Evolutionary conservation across 2,113 vertebrate species (phyloP).

Genomic region (Austrofundulus limnaeus): DNA sequence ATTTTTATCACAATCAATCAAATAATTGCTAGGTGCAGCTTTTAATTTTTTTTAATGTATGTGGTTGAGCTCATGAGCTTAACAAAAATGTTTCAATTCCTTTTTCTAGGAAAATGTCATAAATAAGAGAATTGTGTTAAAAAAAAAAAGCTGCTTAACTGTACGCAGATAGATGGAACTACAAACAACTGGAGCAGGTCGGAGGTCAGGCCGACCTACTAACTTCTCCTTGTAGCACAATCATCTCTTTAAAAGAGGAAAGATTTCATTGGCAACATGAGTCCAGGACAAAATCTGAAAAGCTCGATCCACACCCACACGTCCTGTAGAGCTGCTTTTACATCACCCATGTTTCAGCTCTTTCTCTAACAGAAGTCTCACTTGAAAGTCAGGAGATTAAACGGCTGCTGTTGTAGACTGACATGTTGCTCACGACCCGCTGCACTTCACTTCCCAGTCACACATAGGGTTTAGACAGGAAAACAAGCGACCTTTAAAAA

Average conservation of each 20-base stretch:
- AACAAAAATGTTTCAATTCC: not conserved
- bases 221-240: not conserved
- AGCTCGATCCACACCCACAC: not conserved
- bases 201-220: conserved; percentile 25
- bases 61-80: not conserved
- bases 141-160: conserved; percentile 39
- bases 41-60: not conserved
- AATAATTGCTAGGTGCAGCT: not conserved
- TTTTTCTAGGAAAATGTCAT: not conserved
- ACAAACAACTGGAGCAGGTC: conserved; percentile 31
- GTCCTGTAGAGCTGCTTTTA: not conserved
- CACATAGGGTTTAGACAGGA: conserved; percentile 16
- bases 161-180: conserved; percentile 19
- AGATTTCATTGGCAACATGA: conserved; percentile 31
- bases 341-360: conserved; percentile 21
- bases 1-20: not conserved
- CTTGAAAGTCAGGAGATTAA: conserved; percentile 24
- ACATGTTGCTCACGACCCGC: not conserved
- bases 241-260: conserved; percentile 15
- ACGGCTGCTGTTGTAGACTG: conserved; percentile 13
- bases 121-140: conserved; percentile 21
- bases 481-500: not conserved
- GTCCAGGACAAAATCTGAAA: not conserved
- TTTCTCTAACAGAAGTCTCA: conserved; percentile 1
- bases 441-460: conserved; percentile 15